Evolutionary conservation across 1,140 invertebrate species (phyloP).

Genomic region (Nilaparvata lugens): DNA sequence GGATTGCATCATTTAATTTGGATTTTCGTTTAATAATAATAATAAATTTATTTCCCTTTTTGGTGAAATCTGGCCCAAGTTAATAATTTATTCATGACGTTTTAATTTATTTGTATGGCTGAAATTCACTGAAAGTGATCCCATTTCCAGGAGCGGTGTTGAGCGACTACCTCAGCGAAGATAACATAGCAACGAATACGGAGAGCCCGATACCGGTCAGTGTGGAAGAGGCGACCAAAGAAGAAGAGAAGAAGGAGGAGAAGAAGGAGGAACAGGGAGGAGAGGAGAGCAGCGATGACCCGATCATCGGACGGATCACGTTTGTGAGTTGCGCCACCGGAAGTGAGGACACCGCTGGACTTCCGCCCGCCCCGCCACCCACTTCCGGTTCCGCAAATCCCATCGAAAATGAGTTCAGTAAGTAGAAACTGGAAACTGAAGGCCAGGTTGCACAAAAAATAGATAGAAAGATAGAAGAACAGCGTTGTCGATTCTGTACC

Average conservation of each 20-base stretch:
- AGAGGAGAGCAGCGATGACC: conserved; percentile 18
- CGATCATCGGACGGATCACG: conserved; percentile 28
- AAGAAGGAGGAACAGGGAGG: conserved; percentile 32
- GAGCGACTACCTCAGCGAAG: conserved; percentile 48
- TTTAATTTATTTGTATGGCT: too few species aligned
- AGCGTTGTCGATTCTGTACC: too few species aligned
- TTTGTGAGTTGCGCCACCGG: conserved; percentile 34
- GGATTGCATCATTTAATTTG: too few species aligned
- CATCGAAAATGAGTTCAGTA: neutral
- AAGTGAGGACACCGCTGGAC: conserved; percentile 24
- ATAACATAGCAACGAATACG: conserved; percentile 31
- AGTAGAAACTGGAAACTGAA: too few species aligned
- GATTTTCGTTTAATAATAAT: too few species aligned
- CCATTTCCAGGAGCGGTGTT: conserved; percentile 47
- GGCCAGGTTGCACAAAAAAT: too few species aligned
- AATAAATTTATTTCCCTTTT: too few species aligned
- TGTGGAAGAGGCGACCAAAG: conserved; percentile 30
- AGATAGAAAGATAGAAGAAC: too few species aligned
- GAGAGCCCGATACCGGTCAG: conserved; percentile 32
- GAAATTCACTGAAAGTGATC: too few species aligned
- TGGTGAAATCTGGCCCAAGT: too few species aligned
- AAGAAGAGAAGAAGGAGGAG: conserved; percentile 18
- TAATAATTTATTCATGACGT: too few species aligned
- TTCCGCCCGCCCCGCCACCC: conserved; percentile 17
- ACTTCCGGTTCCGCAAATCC: neutral